Conservation (phyloP, 2,797 vertebrate genomes). For the Amazona ochrocephala region DNA sequence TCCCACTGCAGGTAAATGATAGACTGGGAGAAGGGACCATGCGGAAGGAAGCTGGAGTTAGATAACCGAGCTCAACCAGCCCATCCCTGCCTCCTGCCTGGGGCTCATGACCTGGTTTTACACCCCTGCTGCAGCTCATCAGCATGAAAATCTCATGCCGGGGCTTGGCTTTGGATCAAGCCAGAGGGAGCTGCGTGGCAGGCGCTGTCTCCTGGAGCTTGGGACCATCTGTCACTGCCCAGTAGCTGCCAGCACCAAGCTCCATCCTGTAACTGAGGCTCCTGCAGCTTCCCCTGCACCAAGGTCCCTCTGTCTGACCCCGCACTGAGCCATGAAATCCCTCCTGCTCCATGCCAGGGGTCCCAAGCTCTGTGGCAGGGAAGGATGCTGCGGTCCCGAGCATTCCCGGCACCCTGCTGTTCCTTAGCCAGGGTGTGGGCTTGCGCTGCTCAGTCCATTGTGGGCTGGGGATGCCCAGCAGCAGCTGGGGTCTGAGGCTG, state of each 20-base stretch:
- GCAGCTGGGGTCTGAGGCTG: not conserved
- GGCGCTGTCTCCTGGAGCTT: not conserved
- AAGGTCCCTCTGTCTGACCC: not conserved
- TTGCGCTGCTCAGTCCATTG: fast-evolving
- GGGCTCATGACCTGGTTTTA: conserved; percentile 61
- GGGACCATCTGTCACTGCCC: conserved; percentile 42
- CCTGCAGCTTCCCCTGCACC: not conserved
- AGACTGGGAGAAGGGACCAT: fast-evolving
- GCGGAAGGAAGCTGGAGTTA: not conserved
- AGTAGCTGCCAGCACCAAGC: not conserved
- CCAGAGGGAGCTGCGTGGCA: not conserved
- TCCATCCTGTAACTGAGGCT: not conserved
- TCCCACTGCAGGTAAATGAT: fast-evolving
- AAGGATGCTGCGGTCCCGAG: fast-evolving
- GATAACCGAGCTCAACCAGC: not conserved
- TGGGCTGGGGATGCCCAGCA: not conserved
- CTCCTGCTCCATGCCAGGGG: fast-evolving
- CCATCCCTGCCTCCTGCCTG: not conserved
- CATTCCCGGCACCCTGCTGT: fast-evolving
- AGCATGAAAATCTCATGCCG: not conserved
- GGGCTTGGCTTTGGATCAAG: conserved; percentile 51
- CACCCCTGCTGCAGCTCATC: conserved; percentile 35
- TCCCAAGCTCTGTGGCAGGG: fast-evolving
- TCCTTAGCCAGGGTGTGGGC: fast-evolving
- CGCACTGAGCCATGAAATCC: not conserved